Percentiles rank a stretch among this genome's conserved stretches.
These are phyloP conservation scores for Syngnathoides biaculeatus DNA, from an alignment of 2,113 vertebrate species.

Conservation along the genomic window DNA sequence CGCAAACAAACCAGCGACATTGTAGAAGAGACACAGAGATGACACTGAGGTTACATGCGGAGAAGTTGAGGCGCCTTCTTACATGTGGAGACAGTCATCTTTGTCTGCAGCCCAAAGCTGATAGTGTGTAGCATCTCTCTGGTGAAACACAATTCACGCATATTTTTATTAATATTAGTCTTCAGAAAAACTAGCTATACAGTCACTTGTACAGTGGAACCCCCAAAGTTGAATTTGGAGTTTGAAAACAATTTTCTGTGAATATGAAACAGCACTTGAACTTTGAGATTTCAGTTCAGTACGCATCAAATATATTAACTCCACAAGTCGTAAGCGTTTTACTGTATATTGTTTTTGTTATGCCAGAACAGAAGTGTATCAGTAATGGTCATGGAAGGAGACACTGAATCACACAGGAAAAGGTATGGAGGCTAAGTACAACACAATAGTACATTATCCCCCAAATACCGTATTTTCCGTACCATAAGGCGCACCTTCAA, in stretches of 20 bases:
- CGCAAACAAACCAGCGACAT: conserved; percentile 40
- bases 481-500: no score
- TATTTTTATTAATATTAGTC: not conserved
- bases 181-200: not conserved
- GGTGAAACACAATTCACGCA: not conserved
- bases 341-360: not conserved
- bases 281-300: not conserved
- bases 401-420: not conserved
- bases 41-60: conserved; percentile 20
- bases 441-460: no score
- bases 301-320: no score
- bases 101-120: not conserved
- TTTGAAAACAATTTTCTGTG: no score
- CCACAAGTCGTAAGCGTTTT: no score
- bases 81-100: not conserved
- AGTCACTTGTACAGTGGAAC: not conserved
- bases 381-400: not conserved
- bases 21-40: conserved; percentile 24
- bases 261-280: no score
- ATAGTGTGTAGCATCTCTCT: not conserved
- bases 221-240: no score
- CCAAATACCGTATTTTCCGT: no score
- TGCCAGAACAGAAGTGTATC: not conserved
- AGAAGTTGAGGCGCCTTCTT: not conserved
- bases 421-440: not conserved